phyloP scores from a whole-genome alignment of 2,888 invertebrate species.

The Pedicia rivosa region DNA sequence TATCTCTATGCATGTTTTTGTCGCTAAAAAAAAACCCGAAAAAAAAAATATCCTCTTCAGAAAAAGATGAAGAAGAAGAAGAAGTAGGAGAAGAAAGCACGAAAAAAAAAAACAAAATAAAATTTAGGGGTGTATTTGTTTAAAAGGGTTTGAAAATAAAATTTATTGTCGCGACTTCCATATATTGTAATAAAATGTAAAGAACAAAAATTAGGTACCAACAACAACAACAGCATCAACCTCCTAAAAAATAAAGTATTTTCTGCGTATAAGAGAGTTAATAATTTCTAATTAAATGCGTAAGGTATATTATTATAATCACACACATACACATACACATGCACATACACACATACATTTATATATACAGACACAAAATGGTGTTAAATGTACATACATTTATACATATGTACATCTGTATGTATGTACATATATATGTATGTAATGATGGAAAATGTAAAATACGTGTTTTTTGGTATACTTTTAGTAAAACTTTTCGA shows the following conservation, averaged over 20 bases:
- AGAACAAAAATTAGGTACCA: too few relatives aligned
- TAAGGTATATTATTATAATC: neutral
- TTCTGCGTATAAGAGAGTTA: constrained; percentile 1
- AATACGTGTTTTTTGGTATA: neutral
- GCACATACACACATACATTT: too few relatives aligned
- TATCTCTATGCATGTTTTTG: too few relatives aligned
- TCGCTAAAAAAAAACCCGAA: too few relatives aligned
- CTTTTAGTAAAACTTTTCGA: neutral
- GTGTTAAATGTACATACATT: neutral
- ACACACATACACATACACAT: too few relatives aligned
- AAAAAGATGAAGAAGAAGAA: too few relatives aligned
- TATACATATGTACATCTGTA: neutral
- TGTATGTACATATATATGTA: neutral
- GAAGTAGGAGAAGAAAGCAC: too few relatives aligned
- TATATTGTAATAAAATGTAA: constrained; percentile 3
- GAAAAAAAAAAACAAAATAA: too few relatives aligned
- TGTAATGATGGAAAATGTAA: neutral
- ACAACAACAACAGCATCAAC: too few relatives aligned
- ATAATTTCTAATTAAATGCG: constrained; percentile 6
- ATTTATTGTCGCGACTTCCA: constrained; percentile 5
- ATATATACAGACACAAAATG: neutral
- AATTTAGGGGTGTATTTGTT: constrained; percentile 2
- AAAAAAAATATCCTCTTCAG: too few relatives aligned
- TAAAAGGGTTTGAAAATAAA: constrained; percentile 7
- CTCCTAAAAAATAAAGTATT: too few relatives aligned